phyloP scores from a whole-genome alignment of 2,888 invertebrate genomes.

The Vanessa cardui region DNA sequence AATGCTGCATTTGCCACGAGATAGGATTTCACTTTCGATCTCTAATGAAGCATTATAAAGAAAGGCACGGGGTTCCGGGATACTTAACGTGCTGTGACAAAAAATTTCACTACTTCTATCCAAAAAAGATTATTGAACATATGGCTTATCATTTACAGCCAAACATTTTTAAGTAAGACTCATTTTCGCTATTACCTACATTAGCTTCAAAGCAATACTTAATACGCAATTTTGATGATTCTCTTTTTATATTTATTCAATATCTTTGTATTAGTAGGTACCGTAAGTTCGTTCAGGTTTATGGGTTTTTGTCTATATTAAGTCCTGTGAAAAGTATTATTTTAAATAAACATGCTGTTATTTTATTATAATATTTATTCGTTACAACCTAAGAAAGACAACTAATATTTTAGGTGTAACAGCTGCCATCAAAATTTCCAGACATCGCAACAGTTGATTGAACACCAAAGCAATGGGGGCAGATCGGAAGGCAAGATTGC shows the following conservation, averaged over 20 bases:
- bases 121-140: constrained; percentile 77
- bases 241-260: too few relatives aligned
- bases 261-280: too few relatives aligned
- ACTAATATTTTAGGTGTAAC: constrained; percentile 57
- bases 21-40: constrained; percentile 72
- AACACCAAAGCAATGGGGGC: constrained; percentile 74
- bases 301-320: too few relatives aligned
- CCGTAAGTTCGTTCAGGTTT: too few relatives aligned
- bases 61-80: constrained; percentile 76
- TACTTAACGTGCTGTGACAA: constrained; percentile 77
- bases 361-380: neutral
- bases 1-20: constrained; percentile 76
- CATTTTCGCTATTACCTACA: neutral
- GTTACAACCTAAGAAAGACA: neutral
- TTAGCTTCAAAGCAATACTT: too few relatives aligned
- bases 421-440: constrained; percentile 77
- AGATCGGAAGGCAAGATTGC: constrained; percentile 70
- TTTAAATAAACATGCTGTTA: neutral
- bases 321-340: too few relatives aligned
- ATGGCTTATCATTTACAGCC: constrained; percentile 77
- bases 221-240: too few relatives aligned
- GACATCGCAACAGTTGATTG: constrained; percentile 69
- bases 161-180: constrained; percentile 74
- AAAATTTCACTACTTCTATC: constrained; percentile 78
- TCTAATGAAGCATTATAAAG: constrained; percentile 77